phyloP scores from a whole-genome alignment of 92 coral and sea anemone species.

The Siderastrea radians region DNA sequence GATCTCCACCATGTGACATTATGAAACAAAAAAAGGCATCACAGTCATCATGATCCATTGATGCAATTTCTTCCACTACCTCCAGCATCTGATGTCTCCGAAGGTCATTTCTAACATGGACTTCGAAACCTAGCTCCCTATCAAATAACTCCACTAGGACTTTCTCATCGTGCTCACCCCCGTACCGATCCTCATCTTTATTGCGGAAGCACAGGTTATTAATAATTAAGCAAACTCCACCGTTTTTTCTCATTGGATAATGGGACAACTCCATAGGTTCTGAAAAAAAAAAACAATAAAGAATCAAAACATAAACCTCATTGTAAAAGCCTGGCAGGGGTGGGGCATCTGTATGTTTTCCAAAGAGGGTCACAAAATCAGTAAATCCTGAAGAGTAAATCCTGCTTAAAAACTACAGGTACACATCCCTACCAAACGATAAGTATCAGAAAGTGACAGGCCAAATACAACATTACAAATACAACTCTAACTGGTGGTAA shows the following conservation, averaged over 20 bases:
- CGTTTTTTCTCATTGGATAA: neutral
- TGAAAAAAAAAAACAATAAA: neutral
- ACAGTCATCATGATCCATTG: neutral
- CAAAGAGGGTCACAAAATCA: too few species aligned
- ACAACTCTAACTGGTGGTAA: too few species aligned
- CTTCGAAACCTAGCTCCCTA: neutral
- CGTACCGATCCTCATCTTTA: neutral
- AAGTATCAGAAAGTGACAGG: too few species aligned
- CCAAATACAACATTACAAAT: too few species aligned
- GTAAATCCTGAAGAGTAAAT: too few species aligned
- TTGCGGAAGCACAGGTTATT: neutral
- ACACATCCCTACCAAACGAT: too few species aligned
- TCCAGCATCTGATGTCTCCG: neutral
- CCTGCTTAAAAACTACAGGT: too few species aligned
- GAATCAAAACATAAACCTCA: neutral
- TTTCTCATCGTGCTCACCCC: neutral
- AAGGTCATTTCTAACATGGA: neutral
- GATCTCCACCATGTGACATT: neutral
- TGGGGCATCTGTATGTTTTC: too few species aligned
- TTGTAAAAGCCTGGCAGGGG: neutral
- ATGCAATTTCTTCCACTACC: neutral
- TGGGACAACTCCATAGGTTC: neutral
- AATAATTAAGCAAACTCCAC: neutral
- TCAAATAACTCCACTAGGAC: neutral
- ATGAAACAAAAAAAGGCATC: constrained; percentile 2